A percentile compares a stretch with the other conserved stretches of the same genome.
These are phyloP conservation scores for Solenopsis invicta DNA, from an alignment of 1,140 invertebrate species.

Conservation along the genomic window DNA sequence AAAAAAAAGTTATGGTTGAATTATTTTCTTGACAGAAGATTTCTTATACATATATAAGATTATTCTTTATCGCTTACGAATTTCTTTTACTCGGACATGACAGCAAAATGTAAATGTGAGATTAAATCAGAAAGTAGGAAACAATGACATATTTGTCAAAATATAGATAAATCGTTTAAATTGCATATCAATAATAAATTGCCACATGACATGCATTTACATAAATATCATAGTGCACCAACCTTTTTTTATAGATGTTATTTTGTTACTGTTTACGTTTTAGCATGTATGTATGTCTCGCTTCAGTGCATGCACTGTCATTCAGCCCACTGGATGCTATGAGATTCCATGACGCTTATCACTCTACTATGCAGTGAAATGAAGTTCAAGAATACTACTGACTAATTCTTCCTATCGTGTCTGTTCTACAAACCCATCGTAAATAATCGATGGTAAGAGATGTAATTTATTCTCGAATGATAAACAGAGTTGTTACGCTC, in stretches of 20 bases:
- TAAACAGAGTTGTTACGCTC: slow-evolving; percentile 43
- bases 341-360: slow-evolving; percentile 81
- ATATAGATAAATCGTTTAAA: slow-evolving; percentile 8
- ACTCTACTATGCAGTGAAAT: slow-evolving; percentile 75
- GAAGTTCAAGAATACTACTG: slow-evolving; percentile 79
- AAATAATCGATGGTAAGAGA: slow-evolving; percentile 81
- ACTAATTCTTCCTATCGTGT: slow-evolving; percentile 77
- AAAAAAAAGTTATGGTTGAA: not conserved
- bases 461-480: slow-evolving; percentile 75
- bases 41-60: not conserved
- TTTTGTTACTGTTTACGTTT: slow-evolving; percentile 81
- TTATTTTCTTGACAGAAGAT: not conserved
- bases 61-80: not conserved
- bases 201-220: slow-evolving; percentile 50
- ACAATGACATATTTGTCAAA: slow-evolving; percentile 8
- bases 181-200: slow-evolving; percentile 25
- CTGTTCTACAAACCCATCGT: slow-evolving; percentile 78
- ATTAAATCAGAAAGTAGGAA: slow-evolving; percentile 21
- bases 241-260: slow-evolving; percentile 73
- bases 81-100: not conserved
- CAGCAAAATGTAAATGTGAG: slow-evolving; percentile 5
- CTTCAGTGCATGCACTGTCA: slow-evolving; percentile 83
- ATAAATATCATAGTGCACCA: slow-evolving; percentile 59
- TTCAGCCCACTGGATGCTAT: slow-evolving; percentile 78
- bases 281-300: slow-evolving; percentile 83